A percentile compares a stretch with the other conserved stretches of the same genome.
These are phyloP conservation scores for Pogonognathellus flavescens DNA, from an alignment of 1,140 invertebrate species.

Conservation along the genomic window DNA sequence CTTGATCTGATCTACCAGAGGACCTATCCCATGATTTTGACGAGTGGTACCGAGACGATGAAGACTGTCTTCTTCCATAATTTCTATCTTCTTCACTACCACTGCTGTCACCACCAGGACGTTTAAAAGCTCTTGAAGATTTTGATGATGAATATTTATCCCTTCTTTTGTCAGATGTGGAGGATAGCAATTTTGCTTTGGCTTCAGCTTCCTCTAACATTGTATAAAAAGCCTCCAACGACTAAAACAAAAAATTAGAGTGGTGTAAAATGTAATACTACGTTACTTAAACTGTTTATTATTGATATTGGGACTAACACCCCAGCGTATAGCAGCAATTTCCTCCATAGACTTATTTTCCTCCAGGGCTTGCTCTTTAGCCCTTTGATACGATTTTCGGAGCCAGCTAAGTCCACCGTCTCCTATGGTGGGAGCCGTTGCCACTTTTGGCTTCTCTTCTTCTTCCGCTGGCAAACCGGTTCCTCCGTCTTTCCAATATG, in stretches of 20 bases:
- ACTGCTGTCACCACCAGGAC: constrained; percentile 44
- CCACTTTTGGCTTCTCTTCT: constrained; percentile 64
- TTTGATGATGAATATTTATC: background rate
- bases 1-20: background rate
- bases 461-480: constrained; percentile 78
- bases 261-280: constrained; percentile 11
- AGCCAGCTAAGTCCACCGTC: constrained; percentile 74
- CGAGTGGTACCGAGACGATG: background rate
- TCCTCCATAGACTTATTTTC: constrained; percentile 75
- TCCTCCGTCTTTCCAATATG: constrained; percentile 92
- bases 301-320: constrained; percentile 71
- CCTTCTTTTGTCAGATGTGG: constrained; percentile 11
- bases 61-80: background rate
- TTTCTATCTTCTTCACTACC: constrained; percentile 23
- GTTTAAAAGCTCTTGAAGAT: constrained; percentile 13
- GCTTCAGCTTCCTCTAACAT: constrained; percentile 74
- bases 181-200: constrained; percentile 52
- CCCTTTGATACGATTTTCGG: constrained; percentile 74
- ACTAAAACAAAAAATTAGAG: constrained; percentile 70
- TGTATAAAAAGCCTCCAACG: constrained; percentile 72
- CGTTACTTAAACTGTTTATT: too few species aligned
- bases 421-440: constrained; percentile 65
- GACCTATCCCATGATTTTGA: background rate
- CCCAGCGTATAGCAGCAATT: constrained; percentile 77
- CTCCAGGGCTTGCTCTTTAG: constrained; percentile 75